Base-by-base conservation (phyloP, 2,888 invertebrate genomes). In the Trisateles emortualis region DNA sequence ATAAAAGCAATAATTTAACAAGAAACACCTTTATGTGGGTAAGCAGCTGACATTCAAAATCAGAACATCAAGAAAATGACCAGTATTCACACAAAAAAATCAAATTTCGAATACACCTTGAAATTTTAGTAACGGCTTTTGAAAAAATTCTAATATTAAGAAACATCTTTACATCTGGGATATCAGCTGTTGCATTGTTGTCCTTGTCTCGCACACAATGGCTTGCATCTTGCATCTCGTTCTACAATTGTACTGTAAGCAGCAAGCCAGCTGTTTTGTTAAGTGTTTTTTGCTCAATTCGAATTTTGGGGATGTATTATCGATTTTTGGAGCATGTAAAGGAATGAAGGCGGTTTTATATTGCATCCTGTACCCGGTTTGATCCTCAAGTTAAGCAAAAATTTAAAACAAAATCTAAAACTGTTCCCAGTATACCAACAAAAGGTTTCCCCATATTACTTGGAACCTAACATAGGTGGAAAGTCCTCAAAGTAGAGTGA, bases 161-260 rank as follows among this genome's bases (percentile, higher is more conserved):
- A 49, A 49, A 59, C 69, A 68, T 64, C 63, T 68, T 64, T 51
- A 41, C 32, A 30, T 51, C 51, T 51, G 44, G 33, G 39, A 46
- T 49, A 68, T 65, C 71, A 59, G 59, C 54, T 70, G 69, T 54
- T 64, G n/a, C 52, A 46, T 45, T 0, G 0, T 14, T 17, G 4
- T 65, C 58, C 32, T 48, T 47, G 6, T 70, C 43, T 45, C 0
- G 0, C 42, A 29, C 13, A 50, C 1, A 45, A 14, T 42, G 14
- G 24, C 13, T 0, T 16, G 24, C 0, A 68, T 60, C 47, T 58
- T 9, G 43, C 41, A 32, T 58, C 57, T 56, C 55, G 19, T 26
- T 64, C 39, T 53, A 22, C 36, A 19, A 42, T 48, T 46, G 45
- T 47, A 14, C 46, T 22, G 22, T 26, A 8, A 26, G 55, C 46